A percentile compares a stretch with the other conserved stretches of the same genome.
Evolutionary conservation across 2,888 invertebrate species (phyloP).

Genomic region (Epirrhoe alternata): DNA sequence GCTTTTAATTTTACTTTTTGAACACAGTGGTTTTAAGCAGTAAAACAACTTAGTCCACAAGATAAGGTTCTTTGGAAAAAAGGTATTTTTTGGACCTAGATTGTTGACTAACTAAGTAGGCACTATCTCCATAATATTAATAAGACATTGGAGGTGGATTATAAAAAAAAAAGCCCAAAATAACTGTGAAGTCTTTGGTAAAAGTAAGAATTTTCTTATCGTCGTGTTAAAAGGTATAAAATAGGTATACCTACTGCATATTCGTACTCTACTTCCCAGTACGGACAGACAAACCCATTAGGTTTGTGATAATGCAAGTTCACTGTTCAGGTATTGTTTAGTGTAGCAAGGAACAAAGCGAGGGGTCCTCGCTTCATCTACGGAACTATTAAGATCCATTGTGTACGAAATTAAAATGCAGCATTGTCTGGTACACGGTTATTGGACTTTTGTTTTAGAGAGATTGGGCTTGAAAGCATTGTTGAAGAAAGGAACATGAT

Average conservation of each 20-base stretch:
- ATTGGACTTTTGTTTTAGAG: constrained; percentile 67
- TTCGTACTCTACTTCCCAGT: constrained; percentile 34
- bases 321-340: constrained; percentile 81
- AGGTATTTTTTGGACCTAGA: neutral
- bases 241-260: neutral
- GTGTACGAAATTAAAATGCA: constrained; percentile 83
- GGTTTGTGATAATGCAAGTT: constrained; percentile 82
- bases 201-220: too few species aligned
- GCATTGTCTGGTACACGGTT: constrained; percentile 72
- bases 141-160: too few species aligned
- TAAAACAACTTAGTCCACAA: constrained; percentile 7
- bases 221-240: too few species aligned
- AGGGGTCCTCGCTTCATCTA: constrained; percentile 78
- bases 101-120: neutral
- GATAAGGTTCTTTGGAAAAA: neutral
- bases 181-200: too few species aligned
- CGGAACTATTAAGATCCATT: constrained; percentile 79
- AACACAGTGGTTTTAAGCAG: constrained; percentile 35
- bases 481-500: constrained; percentile 11
- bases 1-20: constrained; percentile 59
- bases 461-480: constrained; percentile 33
- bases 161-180: too few species aligned
- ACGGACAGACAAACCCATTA: constrained; percentile 81
- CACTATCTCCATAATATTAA: too few species aligned
- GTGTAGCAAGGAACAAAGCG: constrained; percentile 73